A percentile compares a stretch with the other conserved stretches of the same genome.
Evolutionary conservation across 2,797 vertebrate genomes (phyloP).

Genomic region (Spheniscus humboldti): DNA sequence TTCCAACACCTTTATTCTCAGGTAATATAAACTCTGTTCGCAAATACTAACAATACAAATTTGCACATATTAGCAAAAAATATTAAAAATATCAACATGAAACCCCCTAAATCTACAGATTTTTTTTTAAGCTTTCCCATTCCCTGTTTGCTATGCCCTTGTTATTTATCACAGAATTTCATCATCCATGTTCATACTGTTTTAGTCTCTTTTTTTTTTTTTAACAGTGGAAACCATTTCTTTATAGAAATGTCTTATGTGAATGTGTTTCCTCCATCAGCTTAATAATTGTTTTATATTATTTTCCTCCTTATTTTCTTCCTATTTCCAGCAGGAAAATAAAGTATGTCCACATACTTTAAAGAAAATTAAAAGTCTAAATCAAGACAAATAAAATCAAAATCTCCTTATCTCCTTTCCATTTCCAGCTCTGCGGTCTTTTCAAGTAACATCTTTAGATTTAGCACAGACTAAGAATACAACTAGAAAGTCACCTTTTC

Average conservation of each 20-base stretch:
- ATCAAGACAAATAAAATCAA: not conserved
- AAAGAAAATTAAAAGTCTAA: not conserved
- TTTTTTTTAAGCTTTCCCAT: not conserved
- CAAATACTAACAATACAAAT: not conserved
- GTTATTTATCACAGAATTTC: fast-evolving
- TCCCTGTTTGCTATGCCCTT: not conserved
- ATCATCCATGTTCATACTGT: not conserved
- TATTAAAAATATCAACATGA: not conserved
- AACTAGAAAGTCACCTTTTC: not conserved
- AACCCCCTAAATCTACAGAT: not conserved
- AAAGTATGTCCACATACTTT: not conserved
- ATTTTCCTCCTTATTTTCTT: not conserved
- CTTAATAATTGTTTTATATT: not conserved
- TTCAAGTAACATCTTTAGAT: not conserved
- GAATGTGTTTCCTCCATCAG: not conserved
- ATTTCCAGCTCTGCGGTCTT: not conserved
- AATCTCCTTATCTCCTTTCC: not conserved
- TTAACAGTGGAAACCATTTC: not conserved
- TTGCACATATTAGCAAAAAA: not conserved
- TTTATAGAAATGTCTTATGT: not conserved
- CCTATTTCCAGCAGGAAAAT: not conserved
- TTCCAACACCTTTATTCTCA: not conserved
- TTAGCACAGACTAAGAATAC: not conserved
- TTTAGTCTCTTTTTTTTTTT: not conserved
- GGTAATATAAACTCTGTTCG: not conserved